These are phyloP conservation scores for Glossophaga mutica DNA, from an alignment of 2,797 vertebrate species.

Conservation along the genomic window DNA sequence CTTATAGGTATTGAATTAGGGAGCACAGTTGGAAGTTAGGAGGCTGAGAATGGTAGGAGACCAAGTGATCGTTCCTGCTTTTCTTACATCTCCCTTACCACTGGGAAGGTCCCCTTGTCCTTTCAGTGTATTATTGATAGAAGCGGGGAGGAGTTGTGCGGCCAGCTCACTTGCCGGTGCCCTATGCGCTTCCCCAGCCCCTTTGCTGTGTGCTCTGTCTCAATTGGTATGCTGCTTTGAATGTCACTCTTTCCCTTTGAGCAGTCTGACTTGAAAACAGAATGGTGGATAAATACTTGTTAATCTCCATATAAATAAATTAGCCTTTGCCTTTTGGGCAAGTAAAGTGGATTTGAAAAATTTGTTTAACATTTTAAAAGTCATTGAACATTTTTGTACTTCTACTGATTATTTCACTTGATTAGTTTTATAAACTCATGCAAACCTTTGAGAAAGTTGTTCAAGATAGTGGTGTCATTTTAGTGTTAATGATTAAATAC, in stretches of 20 bases:
- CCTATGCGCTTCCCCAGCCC: slow-evolving; percentile 42
- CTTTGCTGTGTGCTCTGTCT: slow-evolving; percentile 58
- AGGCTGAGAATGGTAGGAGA: background rate
- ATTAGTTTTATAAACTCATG: slow-evolving; percentile 2
- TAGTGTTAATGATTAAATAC: background rate
- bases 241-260: slow-evolving; percentile 73
- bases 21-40: background rate
- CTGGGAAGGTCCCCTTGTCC: background rate
- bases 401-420: background rate
- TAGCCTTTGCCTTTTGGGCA: background rate
- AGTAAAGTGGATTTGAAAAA: background rate
- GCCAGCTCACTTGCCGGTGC: slow-evolving; percentile 34
- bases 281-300: slow-evolving; percentile 82
- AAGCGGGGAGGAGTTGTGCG: background rate
- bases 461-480: background rate
- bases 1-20: background rate
- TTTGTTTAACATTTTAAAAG: background rate
- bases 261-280: slow-evolving; percentile 81
- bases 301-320: background rate
- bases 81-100: background rate
- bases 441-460: background rate
- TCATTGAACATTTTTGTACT: background rate
- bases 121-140: slow-evolving; percentile 30
- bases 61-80: background rate
- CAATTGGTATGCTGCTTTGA: slow-evolving; percentile 64